Evolutionary conservation across 2,113 vertebrate genomes (phyloP).

Genomic region (Cephalopholis sonnerati): DNA sequence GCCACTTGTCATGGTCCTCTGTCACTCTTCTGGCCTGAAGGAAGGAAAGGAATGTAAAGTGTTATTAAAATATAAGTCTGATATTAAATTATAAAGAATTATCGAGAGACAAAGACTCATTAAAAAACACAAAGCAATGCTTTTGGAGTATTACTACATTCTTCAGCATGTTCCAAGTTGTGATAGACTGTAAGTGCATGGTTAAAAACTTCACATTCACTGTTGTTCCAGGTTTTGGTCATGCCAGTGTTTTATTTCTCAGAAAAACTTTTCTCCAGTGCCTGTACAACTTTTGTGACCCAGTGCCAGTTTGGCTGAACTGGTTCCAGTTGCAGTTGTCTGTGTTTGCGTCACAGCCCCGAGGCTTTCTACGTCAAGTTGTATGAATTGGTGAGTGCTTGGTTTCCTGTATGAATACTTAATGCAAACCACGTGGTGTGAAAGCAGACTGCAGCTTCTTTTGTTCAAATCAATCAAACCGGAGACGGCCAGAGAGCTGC

Average conservation of each 20-base stretch:
- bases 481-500: slow-evolving; percentile 83
- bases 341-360: neutral
- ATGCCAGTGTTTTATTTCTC: neutral
- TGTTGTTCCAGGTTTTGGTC: neutral
- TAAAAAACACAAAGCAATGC: no score
- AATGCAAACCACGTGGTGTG: slow-evolving; percentile 90
- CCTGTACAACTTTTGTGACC: no score
- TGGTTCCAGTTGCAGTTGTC: neutral
- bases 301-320: no score
- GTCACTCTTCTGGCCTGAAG: no score
- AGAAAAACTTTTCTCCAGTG: no score
- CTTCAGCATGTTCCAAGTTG: neutral
- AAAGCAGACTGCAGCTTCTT: slow-evolving; percentile 92
- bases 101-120: no score
- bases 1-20: no score
- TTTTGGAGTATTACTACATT: neutral
- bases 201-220: neutral
- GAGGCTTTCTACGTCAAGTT: neutral
- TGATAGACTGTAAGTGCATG: neutral
- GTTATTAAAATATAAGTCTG: no score
- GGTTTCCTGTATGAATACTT: slow-evolving; percentile 72
- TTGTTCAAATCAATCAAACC: slow-evolving; percentile 94
- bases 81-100: no score
- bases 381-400: slow-evolving; percentile 5
- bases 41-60: no score